Evolutionary conservation across 1,140 invertebrate species (phyloP).

Genomic region (Mactra quadrangularis): DNA sequence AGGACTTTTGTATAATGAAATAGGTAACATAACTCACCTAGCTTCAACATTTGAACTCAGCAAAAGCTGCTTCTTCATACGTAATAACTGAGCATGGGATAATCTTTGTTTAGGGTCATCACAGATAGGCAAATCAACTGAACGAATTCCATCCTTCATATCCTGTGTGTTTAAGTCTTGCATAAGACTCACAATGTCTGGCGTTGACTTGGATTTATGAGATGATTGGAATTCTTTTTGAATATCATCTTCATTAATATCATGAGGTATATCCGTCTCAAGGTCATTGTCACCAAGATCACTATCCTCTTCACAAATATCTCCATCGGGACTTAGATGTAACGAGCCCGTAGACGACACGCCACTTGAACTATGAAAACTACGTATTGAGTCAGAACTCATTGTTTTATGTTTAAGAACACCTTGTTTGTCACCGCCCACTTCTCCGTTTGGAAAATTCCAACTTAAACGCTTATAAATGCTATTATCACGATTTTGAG

Average conservation of each 20-base stretch:
- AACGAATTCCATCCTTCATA: slow-evolving; percentile 84
- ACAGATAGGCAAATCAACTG: slow-evolving; percentile 82
- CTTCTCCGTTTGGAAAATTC: slow-evolving; percentile 86
- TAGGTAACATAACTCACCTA: slow-evolving; percentile 84
- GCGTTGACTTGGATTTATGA: slow-evolving; percentile 76
- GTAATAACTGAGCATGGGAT: slow-evolving; percentile 80
- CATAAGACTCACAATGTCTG: slow-evolving; percentile 77
- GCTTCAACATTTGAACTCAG: slow-evolving; percentile 85
- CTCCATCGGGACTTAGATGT: slow-evolving; percentile 83
- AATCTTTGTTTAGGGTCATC: slow-evolving; percentile 72
- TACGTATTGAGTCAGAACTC: slow-evolving; percentile 83
- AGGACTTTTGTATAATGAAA: too few relatives aligned
- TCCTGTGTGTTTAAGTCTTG: slow-evolving; percentile 75
- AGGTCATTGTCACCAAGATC: slow-evolving; percentile 63
- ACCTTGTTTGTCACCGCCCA: slow-evolving; percentile 70
- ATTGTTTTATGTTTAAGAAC: slow-evolving; percentile 73
- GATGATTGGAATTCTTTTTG: slow-evolving; percentile 13
- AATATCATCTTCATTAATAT: slow-evolving; percentile 52
- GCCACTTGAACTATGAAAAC: slow-evolving; percentile 85
- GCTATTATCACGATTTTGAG: slow-evolving; percentile 84
- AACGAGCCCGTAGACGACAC: slow-evolving; percentile 85
- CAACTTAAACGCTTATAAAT: slow-evolving; percentile 89
- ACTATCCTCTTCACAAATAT: slow-evolving; percentile 75
- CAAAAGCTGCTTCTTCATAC: slow-evolving; percentile 85
- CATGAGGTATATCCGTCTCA: slow-evolving; percentile 46